These are phyloP conservation scores for Battus philenor DNA, from an alignment of 1,140 invertebrate genomes.

Conservation along the genomic window DNA sequence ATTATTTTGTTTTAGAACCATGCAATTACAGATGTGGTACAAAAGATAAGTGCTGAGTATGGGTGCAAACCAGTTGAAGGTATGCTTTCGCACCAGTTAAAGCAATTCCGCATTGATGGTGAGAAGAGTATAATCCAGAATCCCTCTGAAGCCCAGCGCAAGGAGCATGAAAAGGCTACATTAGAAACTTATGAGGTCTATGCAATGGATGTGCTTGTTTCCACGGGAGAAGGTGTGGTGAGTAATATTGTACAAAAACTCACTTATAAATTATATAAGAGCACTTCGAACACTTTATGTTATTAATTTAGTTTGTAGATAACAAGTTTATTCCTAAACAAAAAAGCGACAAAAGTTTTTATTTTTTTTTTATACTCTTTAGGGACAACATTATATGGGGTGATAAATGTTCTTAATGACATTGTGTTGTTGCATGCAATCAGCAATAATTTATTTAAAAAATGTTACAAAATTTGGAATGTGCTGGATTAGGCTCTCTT, in stretches of 20 bases:
- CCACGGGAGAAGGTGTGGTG: slow-evolving; percentile 78
- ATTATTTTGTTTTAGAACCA: slow-evolving; percentile 83
- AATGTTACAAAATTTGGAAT: too few species aligned
- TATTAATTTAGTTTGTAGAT: too few species aligned
- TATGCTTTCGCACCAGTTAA: slow-evolving; percentile 98
- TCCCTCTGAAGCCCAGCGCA: slow-evolving; percentile 97
- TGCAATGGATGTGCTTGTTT: slow-evolving; percentile 97
- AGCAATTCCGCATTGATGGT: slow-evolving; percentile 97
- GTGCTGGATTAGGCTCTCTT: too few species aligned
- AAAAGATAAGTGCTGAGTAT: slow-evolving; percentile 93
- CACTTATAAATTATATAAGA: too few species aligned
- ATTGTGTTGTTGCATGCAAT: too few species aligned
- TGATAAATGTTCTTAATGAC: too few species aligned
- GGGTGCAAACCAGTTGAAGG: slow-evolving; percentile 99
- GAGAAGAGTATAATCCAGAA: slow-evolving; percentile 97
- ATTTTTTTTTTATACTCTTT: too few species aligned
- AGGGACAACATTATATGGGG: too few species aligned
- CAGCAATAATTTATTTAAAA: too few species aligned
- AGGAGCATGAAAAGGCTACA: slow-evolving; percentile 98
- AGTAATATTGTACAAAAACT: slow-evolving; percentile 30
- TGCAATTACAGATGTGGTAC: slow-evolving; percentile 93
- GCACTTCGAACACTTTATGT: too few species aligned
- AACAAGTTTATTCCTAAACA: too few species aligned
- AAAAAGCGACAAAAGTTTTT: too few species aligned
- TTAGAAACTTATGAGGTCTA: slow-evolving; percentile 99